Evolutionary conservation across 1,140 invertebrate genomes (phyloP), one percentile per base, ranked within the genome.

Genomic region (Psilanteris sp.): DNA sequence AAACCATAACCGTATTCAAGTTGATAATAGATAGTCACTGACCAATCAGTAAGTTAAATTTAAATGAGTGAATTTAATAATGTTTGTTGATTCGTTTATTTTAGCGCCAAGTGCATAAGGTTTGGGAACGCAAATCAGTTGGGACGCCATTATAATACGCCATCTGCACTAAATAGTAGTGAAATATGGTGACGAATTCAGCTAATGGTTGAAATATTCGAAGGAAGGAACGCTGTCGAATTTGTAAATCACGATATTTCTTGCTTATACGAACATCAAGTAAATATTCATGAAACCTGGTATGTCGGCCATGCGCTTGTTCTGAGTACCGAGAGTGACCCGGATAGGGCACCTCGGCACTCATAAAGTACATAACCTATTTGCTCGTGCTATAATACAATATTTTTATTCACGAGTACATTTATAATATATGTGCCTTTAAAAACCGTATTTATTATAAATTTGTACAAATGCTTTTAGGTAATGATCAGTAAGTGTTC

Each of bases 61-160:
- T 7, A 13, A 64, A 50, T 18, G 3, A 5, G n/a, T 2, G 0
- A 0, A 6, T 0, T 6, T 2, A 5, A 22, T 3, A 5, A n/a
- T 3, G 24, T 8, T 1, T 15, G 3, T 1, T 2, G 27, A 67
- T 67, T 67, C 50, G 50, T 9, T 8, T 1, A 6, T 13, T 27
- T 70, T 41, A 11, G 10, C 54, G 54, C 26, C 4, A 29, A 2
- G 5, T 1, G 13, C 9, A n/a, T 2, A 4, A 29, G 0, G 24
- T 67, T 70, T 4, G n/a, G 13, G 66, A 70, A 70, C 66, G 22
- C 54, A 43, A 6, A 10, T 10, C 1, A 29, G 14, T 20, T 3
- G 14, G n/a, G 78, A 77, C 81, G 80, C 79, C 79, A 82, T 82
- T 77, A 32, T 34, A 26, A 70, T 48, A 75, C 81, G 81, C 81